Evolutionary conservation across 2,888 invertebrate species (phyloP).

Genomic region (Taenaris catops): DNA sequence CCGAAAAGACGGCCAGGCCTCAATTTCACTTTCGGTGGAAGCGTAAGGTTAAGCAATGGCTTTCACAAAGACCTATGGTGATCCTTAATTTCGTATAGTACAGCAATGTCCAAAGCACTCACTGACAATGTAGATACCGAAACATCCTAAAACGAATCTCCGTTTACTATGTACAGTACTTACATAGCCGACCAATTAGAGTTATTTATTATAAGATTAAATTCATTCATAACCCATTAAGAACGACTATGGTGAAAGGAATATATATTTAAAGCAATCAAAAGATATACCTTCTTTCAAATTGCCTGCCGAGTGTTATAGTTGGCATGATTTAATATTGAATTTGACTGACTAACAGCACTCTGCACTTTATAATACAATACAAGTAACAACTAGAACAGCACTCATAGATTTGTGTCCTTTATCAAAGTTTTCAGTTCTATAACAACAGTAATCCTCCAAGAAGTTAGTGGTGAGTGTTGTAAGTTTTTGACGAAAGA

Average conservation of each 20-base stretch:
- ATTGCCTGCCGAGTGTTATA: constrained; percentile 58
- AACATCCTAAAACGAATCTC: constrained; percentile 41
- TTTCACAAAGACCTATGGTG: constrained; percentile 72
- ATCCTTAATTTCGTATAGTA: constrained; percentile 42
- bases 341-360: constrained; percentile 70
- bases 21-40: constrained; percentile 71
- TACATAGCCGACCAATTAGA: constrained; percentile 43
- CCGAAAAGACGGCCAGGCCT: constrained; percentile 54
- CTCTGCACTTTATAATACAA: constrained; percentile 56
- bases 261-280: constrained; percentile 23
- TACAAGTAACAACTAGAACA: constrained; percentile 45
- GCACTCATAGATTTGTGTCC: constrained; percentile 70
- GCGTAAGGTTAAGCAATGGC: constrained; percentile 72
- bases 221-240: constrained; percentile 33
- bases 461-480: constrained; percentile 76
- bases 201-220: constrained; percentile 19
- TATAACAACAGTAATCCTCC: constrained; percentile 66
- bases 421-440: constrained; percentile 68
- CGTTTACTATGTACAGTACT: constrained; percentile 55
- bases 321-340: constrained; percentile 62
- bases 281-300: constrained; percentile 63
- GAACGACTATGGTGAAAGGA: constrained; percentile 47
- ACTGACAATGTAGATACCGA: constrained; percentile 42
- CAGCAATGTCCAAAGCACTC: constrained; percentile 44
- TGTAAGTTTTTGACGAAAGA: constrained; percentile 66